A percentile compares a stretch with the other conserved stretches of the same genome.
Conservation (phyloP, 2,888 invertebrate genomes). For the Eupithecia subfuscata region DNA sequence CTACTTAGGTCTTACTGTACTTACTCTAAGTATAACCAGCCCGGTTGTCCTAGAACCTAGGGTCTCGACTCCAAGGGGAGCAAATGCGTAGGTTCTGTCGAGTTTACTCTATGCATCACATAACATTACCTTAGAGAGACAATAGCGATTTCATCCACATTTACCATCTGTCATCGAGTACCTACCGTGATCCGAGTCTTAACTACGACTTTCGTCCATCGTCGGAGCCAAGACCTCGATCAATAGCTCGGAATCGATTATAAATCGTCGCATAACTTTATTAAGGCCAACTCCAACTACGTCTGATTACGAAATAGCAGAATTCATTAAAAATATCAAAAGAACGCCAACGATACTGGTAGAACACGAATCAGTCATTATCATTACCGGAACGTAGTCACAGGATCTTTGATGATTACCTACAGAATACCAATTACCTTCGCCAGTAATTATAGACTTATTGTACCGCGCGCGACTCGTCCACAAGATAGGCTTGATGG, state of each 20-base stretch:
- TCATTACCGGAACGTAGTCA: not conserved
- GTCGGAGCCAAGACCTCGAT: too few species aligned
- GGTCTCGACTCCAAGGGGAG: too few species aligned
- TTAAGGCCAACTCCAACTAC: conserved; percentile 3
- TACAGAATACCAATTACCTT: conserved; percentile 3
- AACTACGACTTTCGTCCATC: too few species aligned
- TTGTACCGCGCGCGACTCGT: not conserved
- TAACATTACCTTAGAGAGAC: too few species aligned
- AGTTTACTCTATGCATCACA: too few species aligned
- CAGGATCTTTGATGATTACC: not conserved
- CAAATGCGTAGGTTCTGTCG: too few species aligned
- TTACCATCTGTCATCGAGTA: too few species aligned
- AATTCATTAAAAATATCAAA: conserved; percentile 47
- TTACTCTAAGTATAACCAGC: too few species aligned
- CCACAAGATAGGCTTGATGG: not conserved
- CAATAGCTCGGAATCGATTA: not conserved
- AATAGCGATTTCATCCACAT: too few species aligned
- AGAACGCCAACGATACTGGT: not conserved
- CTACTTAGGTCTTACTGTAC: too few species aligned
- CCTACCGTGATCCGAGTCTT: too few species aligned
- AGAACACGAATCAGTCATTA: not conserved
- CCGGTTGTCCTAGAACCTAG: too few species aligned
- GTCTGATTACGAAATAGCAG: not conserved
- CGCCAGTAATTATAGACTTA: conserved; percentile 2
- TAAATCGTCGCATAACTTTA: conserved; percentile 1